Evolutionary conservation across 2,797 vertebrate species (phyloP).

Genomic region (Enteromius argenteus): DNA sequence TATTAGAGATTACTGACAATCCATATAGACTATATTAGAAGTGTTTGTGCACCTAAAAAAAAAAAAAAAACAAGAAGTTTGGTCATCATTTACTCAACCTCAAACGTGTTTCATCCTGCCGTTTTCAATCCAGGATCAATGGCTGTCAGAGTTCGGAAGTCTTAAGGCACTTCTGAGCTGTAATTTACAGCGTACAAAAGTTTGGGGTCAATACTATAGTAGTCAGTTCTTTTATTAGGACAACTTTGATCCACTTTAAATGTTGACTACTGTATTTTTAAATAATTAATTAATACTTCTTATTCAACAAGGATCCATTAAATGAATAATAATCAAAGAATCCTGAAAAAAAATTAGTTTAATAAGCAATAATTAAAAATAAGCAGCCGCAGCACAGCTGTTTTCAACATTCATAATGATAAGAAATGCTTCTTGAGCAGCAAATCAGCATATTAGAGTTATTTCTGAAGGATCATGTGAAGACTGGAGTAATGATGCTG

Average conservation of each 20-base stretch:
- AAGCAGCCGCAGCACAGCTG: not conserved
- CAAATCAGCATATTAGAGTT: not conserved
- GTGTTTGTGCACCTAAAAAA: not conserved
- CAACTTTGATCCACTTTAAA: not conserved
- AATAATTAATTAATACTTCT: not conserved
- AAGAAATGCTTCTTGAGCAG: not conserved
- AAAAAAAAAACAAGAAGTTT: too few relatives aligned
- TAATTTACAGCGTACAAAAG: not conserved
- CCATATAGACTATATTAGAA: conserved; percentile 9
- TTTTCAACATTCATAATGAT: not conserved
- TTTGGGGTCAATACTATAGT: not conserved
- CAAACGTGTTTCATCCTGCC: not conserved
- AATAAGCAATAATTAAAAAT: not conserved
- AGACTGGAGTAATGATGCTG: not conserved
- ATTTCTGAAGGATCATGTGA: not conserved
- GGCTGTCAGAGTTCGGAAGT: not conserved
- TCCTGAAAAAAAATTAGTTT: too few relatives aligned
- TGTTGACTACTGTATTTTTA: not conserved
- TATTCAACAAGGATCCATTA: not conserved
- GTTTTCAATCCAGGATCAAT: not conserved
- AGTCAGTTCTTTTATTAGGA: not conserved
- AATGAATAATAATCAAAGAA: too few relatives aligned
- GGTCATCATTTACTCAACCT: not conserved
- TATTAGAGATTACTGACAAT: conserved; percentile 29
- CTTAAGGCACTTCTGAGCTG: not conserved